Evolutionary conservation across 2,797 vertebrate species (phyloP).

Genomic region (Benthosema pterotum): DNA sequence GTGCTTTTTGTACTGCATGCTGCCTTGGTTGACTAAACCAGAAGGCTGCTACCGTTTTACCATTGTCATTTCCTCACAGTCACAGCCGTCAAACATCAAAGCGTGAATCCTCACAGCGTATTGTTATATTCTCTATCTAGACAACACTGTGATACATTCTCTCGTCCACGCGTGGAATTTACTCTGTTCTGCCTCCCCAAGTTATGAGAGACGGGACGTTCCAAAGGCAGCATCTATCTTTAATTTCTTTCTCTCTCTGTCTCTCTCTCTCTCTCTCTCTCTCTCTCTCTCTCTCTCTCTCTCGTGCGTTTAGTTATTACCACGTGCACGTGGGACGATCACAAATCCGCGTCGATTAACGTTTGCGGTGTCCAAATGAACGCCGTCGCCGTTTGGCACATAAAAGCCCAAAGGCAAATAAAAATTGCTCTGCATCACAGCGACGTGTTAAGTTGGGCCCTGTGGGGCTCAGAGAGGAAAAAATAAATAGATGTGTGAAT

Average conservation of each 20-base stretch:
- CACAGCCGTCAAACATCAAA: no score
- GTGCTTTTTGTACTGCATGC: no score
- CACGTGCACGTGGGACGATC: slow-evolving; percentile 3
- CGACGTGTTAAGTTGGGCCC: slow-evolving; percentile 45
- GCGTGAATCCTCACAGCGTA: no score
- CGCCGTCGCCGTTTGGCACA: slow-evolving; percentile 37
- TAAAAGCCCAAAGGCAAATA: slow-evolving; percentile 32
- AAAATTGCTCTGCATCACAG: slow-evolving; percentile 47
- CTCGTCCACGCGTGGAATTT: no score
- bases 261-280: no score
- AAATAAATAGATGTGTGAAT: slow-evolving; percentile 23
- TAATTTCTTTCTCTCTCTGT: background rate
- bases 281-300: no score
- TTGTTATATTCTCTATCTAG: no score
- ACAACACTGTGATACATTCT: no score
- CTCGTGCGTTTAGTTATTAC: background rate
- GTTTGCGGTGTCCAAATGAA: slow-evolving; percentile 13
- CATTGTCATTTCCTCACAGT: no score
- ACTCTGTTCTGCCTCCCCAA: no score
- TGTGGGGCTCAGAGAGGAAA: slow-evolving; percentile 36
- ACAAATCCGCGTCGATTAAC: background rate
- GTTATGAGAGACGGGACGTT: background rate
- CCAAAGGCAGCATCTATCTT: background rate
- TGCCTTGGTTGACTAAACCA: no score
- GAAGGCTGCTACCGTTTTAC: no score